Conservation (phyloP, 2,113 vertebrate genomes). For the Anoplopoma fimbria region DNA sequence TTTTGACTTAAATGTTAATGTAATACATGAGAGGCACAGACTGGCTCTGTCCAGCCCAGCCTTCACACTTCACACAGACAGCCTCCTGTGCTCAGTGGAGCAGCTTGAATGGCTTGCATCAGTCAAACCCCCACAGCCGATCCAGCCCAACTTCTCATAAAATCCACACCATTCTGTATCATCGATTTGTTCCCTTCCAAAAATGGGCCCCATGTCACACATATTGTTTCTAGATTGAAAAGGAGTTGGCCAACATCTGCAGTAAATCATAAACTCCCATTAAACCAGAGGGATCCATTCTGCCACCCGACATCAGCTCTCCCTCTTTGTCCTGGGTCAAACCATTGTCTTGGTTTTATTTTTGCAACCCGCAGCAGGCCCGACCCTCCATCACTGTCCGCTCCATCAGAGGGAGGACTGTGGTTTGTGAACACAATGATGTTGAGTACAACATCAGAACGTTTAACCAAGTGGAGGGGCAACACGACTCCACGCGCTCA, state of each 20-base stretch:
- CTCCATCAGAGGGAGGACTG: constrained; percentile 26
- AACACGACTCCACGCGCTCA: constrained; percentile 29
- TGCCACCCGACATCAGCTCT: constrained; percentile 5
- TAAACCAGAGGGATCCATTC: constrained; percentile 59
- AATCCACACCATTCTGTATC: constrained; percentile 56
- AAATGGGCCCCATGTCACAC: constrained; percentile 67
- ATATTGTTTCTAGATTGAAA: constrained; percentile 76
- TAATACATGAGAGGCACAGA: constrained; percentile 18
- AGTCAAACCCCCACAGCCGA: constrained; percentile 60
- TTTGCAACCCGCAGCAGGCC: constrained; percentile 20
- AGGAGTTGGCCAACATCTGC: constrained; percentile 64
- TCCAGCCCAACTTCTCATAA: constrained; percentile 61
- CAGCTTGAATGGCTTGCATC: constrained; percentile 65
- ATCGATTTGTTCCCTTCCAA: constrained; percentile 70
- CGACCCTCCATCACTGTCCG: constrained; percentile 59
- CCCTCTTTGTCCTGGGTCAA: constrained; percentile 43
- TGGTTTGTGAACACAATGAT: constrained; percentile 46
- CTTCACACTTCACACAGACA: constrained; percentile 43
- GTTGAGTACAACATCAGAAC: constrained; percentile 68
- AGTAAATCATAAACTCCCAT: constrained; percentile 73
- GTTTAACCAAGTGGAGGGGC: constrained; percentile 56
- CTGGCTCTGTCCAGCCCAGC: constrained; percentile 15
- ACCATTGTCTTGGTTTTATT: constrained; percentile 49
- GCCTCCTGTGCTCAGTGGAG: constrained; percentile 24
- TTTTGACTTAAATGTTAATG: constrained; percentile 5